Evolutionary conservation across 2,888 invertebrate genomes (phyloP).

Genomic region (Limnephilus lunatus): DNA sequence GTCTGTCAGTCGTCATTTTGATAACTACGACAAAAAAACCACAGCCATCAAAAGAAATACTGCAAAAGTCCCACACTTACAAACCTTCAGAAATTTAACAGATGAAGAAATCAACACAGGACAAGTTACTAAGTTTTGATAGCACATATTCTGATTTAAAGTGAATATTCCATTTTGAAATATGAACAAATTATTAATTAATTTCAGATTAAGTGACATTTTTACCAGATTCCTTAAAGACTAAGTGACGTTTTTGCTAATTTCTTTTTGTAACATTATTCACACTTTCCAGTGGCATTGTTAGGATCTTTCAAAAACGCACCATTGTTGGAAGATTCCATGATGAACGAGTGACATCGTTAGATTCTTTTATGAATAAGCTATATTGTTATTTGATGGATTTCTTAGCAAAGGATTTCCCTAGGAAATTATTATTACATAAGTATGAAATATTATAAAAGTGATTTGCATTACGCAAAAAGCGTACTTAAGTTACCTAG

Average conservation of each 20-base stretch:
- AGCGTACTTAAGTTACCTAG: neutral
- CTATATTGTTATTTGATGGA: no score
- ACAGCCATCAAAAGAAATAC: constrained; percentile 38
- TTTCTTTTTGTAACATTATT: neutral
- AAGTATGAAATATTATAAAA: neutral
- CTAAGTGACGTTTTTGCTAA: neutral
- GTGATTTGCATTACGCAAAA: neutral
- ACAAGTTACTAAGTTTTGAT: constrained; percentile 57
- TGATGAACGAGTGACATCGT: neutral
- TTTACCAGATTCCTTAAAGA: neutral
- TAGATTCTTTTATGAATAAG: neutral
- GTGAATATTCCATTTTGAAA: neutral
- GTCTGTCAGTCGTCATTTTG: constrained; percentile 38
- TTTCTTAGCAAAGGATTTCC: neutral
- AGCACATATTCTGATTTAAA: neutral
- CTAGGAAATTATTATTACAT: neutral
- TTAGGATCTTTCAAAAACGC: neutral
- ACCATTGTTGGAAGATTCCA: neutral
- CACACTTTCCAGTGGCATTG: neutral
- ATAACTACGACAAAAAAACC: constrained; percentile 44
- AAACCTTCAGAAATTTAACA: constrained; percentile 50
- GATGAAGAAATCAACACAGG: constrained; percentile 54
- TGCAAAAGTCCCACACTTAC: constrained; percentile 3
- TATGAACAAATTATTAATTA: neutral
- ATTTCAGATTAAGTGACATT: neutral